These are phyloP conservation scores for Stichodactyla mertensii DNA, from an alignment of 64 coral and sea anemone species.

Conservation along the genomic window DNA sequence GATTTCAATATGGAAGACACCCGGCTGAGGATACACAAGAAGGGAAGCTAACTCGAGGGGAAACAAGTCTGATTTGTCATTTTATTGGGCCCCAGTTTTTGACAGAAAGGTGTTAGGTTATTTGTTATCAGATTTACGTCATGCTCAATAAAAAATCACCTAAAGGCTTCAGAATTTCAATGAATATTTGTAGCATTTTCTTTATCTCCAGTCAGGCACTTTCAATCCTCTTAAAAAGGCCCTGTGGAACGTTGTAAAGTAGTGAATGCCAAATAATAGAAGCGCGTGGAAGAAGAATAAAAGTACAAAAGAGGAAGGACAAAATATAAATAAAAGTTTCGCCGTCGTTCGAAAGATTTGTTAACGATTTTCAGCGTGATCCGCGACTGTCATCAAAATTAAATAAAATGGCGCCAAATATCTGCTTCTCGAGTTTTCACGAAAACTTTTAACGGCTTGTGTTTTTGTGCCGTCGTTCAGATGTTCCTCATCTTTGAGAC, in stretches of 20 bases:
- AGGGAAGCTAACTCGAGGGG: not conserved
- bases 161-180: not conserved
- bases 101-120: not conserved
- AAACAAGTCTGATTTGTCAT: not conserved
- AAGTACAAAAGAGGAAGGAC: not conserved
- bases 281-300: not conserved
- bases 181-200: not conserved
- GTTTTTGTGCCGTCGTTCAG: not conserved
- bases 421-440: not conserved
- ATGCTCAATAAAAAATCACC: constrained; percentile 9
- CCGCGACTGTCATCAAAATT: not conserved
- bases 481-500: not conserved
- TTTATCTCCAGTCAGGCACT: not conserved
- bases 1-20: not conserved
- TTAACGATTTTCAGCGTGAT: not conserved
- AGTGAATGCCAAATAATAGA: not conserved
- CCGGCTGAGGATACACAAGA: not conserved
- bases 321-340: not conserved
- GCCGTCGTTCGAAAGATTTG: not conserved
- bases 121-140: constrained; percentile 10
- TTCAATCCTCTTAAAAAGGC: not conserved
- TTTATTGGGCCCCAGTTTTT: not conserved
- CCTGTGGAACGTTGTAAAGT: not conserved
- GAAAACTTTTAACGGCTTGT: not conserved
- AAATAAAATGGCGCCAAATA: constrained; percentile 5